phyloP scores from a whole-genome alignment of 1,140 invertebrate genomes.

The Drosophila kanapiae region DNA sequence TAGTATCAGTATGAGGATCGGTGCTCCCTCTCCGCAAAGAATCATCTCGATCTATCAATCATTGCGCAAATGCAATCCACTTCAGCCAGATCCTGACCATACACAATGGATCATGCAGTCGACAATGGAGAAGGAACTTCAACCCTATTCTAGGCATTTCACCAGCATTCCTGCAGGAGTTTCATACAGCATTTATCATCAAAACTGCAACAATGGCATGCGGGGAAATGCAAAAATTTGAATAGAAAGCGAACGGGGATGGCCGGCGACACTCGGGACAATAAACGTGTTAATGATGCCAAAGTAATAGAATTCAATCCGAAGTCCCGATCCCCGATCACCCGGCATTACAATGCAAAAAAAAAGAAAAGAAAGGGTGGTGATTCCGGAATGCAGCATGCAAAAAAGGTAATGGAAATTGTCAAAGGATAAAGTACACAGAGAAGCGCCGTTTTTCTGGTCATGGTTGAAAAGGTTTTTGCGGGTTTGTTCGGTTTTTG shows the following conservation, averaged over 20 bases:
- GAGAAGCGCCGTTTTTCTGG: slow-evolving; percentile 40
- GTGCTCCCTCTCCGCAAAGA: background rate
- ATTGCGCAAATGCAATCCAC: slow-evolving; percentile 57
- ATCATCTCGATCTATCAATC: slow-evolving; percentile 27
- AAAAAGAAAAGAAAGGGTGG: slow-evolving; percentile 18
- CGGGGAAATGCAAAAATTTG: slow-evolving; percentile 49
- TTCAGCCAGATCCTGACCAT: slow-evolving; percentile 8
- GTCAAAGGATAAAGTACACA: slow-evolving; percentile 68
- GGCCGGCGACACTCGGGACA: slow-evolving; percentile 53
- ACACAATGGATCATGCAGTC: slow-evolving; percentile 31
- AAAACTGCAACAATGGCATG: slow-evolving; percentile 32
- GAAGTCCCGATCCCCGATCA: slow-evolving; percentile 17
- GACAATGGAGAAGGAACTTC: slow-evolving; percentile 31
- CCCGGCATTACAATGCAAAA: slow-evolving; percentile 71
- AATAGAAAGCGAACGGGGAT: slow-evolving; percentile 52
- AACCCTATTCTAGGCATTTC: slow-evolving; percentile 61
- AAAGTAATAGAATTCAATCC: slow-evolving; percentile 66
- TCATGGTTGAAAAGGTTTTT: slow-evolving; percentile 22
- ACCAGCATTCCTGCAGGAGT: slow-evolving; percentile 38
- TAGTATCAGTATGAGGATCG: background rate
- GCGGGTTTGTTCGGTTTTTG: slow-evolving; percentile 29
- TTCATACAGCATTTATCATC: slow-evolving; percentile 29
- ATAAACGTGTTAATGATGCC: slow-evolving; percentile 82
- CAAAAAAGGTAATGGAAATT: slow-evolving; percentile 54
- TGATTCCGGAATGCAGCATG: slow-evolving; percentile 50